A percentile compares a stretch with the other conserved stretches of the same genome.
These are phyloP conservation scores for Balaeniceps rex DNA, from an alignment of 2,113 vertebrate species.

Conservation along the genomic window DNA sequence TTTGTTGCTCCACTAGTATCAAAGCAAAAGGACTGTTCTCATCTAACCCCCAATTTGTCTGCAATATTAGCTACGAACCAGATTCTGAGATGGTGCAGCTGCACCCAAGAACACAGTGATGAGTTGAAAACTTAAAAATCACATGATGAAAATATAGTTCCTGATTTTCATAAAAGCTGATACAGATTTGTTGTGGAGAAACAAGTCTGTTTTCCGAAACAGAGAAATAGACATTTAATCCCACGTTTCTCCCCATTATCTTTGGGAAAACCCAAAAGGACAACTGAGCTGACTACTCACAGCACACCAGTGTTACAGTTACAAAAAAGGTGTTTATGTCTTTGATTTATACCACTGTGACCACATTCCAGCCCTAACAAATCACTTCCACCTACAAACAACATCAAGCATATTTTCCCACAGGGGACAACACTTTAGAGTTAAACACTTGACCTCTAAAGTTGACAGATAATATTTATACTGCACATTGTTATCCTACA, in stretches of 20 bases:
- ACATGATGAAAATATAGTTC: neutral
- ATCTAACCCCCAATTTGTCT: neutral
- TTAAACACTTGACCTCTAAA: neutral
- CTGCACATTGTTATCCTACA: neutral
- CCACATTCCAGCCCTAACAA: neutral
- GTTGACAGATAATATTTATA: neutral
- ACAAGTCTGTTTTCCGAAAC: neutral
- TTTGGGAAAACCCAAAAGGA: neutral
- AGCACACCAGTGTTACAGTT: neutral
- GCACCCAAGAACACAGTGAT: rapidly evolving
- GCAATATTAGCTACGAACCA: neutral
- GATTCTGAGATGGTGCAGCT: neutral
- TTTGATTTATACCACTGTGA: neutral
- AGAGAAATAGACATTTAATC: neutral
- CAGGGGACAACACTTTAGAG: neutral
- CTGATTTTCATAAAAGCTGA: rapidly evolving
- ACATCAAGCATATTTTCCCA: neutral
- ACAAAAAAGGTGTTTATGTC: neutral
- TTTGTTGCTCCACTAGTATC: neutral
- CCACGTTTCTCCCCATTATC: neutral
- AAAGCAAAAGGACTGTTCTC: neutral
- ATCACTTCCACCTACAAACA: constrained; percentile 15
- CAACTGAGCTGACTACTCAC: neutral
- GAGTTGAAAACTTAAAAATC: neutral
- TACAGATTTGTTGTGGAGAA: neutral